Percentiles rank a stretch among this genome's conserved stretches.
phyloP scores from a whole-genome alignment of 1,140 invertebrate genomes.

The silkworm (Bombyx mori) region ASM3026992v2 NC_085121.1:3578501-3579000 shows the following conservation, averaged over 20 bases:
- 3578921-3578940: too few relatives aligned
- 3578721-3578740: slow-evolving; percentile 1
- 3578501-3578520: background rate
- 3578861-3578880: too few relatives aligned
- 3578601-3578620: slow-evolving; percentile 38
- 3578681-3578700: slow-evolving; percentile 54
- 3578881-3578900: too few relatives aligned
- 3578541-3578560: slow-evolving; percentile 64
- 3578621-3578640: slow-evolving; percentile 45
- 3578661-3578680: slow-evolving; percentile 41
- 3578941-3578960: too few relatives aligned
- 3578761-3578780: background rate
- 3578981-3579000: too few relatives aligned
- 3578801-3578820: too few relatives aligned
- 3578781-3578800: background rate
- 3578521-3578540: slow-evolving; percentile 55
- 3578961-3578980: too few relatives aligned
- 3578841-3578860: too few relatives aligned
- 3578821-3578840: too few relatives aligned
- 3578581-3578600: slow-evolving; percentile 23
- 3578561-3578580: slow-evolving; percentile 31
- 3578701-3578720: background rate
- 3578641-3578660: slow-evolving; percentile 34
- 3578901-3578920: too few relatives aligned
- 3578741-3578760: background rate